These are phyloP conservation scores for Dioctria rufipes DNA, from an alignment of 2,888 invertebrate genomes.

Conservation along the genomic window DNA sequence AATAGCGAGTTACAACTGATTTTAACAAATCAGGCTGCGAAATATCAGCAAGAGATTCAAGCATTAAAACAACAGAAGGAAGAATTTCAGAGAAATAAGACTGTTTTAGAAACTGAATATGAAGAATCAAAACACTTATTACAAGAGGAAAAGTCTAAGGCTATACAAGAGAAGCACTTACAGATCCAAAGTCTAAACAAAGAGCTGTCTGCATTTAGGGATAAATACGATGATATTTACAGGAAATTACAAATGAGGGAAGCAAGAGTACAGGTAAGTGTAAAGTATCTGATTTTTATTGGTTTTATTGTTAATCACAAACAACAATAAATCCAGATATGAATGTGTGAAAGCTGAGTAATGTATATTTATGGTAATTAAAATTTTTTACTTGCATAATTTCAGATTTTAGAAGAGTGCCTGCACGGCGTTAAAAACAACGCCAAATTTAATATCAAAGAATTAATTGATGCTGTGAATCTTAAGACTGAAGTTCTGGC, in stretches of 20 bases:
- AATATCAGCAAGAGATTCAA: slow-evolving; percentile 74
- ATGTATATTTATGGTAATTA: no score
- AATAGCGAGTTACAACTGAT: slow-evolving; percentile 73
- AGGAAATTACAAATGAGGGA: slow-evolving; percentile 67
- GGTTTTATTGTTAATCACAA: no score
- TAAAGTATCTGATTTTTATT: neutral
- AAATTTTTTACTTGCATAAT: slow-evolving; percentile 16
- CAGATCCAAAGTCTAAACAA: slow-evolving; percentile 68
- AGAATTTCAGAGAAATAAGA: slow-evolving; percentile 72
- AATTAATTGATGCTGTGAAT: slow-evolving; percentile 74
- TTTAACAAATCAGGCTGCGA: slow-evolving; percentile 70
- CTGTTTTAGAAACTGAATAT: slow-evolving; percentile 65
- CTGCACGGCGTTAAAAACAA: slow-evolving; percentile 71
- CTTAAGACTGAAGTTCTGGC: slow-evolving; percentile 76
- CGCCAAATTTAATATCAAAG: slow-evolving; percentile 70
- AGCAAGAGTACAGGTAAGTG: slow-evolving; percentile 68
- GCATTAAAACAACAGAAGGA: slow-evolving; percentile 75
- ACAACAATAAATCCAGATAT: no score
- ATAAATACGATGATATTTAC: slow-evolving; percentile 65
- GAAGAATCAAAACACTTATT: slow-evolving; percentile 68
- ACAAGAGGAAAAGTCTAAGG: slow-evolving; percentile 67
- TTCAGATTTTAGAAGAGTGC: slow-evolving; percentile 71
- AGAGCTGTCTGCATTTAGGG: slow-evolving; percentile 66
- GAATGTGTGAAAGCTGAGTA: no score
- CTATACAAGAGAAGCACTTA: slow-evolving; percentile 66